phyloP scores from a whole-genome alignment of 2,113 vertebrate species.

The Chroicocephalus ridibundus region DNA sequence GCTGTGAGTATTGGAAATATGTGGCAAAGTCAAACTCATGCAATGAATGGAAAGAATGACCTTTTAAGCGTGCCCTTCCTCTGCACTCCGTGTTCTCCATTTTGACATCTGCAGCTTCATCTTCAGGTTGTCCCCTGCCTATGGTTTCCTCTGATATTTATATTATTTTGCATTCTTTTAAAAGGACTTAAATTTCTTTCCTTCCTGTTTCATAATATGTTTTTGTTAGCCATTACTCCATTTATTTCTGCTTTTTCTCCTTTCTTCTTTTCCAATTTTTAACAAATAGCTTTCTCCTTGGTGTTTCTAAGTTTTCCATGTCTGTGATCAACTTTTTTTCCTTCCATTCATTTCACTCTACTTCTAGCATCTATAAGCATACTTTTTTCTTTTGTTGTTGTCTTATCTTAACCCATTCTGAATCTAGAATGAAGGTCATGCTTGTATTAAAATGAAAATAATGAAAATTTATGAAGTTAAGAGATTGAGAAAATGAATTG shows the following conservation, averaged over 20 bases:
- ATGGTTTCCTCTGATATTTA: neutral
- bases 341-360: neutral
- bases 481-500: constrained; percentile 24
- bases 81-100: neutral
- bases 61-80: constrained; percentile 16
- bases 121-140: neutral
- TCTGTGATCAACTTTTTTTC: neutral
- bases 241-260: neutral
- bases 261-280: neutral
- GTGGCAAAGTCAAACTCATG: constrained; percentile 13
- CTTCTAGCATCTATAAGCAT: neutral
- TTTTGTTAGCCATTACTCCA: neutral
- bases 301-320: neutral
- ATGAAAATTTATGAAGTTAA: constrained; percentile 19
- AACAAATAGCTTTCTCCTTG: neutral
- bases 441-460: constrained; percentile 31
- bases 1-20: constrained; percentile 1
- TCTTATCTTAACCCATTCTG: neutral
- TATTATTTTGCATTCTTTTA: neutral
- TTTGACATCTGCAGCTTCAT: neutral
- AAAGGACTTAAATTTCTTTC: neutral
- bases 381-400: neutral
- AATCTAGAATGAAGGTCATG: neutral
- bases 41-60: neutral
- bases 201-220: neutral